phyloP scores from a whole-genome alignment of 92 coral and sea anemone genomes.

The Pocillopora grandis region DNA sequence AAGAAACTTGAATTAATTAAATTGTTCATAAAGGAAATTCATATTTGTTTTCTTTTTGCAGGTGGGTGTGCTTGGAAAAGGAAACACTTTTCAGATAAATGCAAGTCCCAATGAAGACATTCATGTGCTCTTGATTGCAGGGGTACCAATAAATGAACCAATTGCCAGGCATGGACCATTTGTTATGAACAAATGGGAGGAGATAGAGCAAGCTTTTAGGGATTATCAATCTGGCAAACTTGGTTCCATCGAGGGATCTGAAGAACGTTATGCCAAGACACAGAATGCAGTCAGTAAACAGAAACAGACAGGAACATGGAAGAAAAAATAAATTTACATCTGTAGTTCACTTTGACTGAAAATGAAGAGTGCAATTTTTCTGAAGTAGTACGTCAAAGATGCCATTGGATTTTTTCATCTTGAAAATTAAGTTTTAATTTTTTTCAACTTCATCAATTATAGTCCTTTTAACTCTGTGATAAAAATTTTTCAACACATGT shows the following conservation, averaged over 20 bases:
- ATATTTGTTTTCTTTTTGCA: background rate
- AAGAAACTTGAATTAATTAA: background rate
- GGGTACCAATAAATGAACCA: constrained; percentile 89
- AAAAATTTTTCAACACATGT: too few relatives aligned
- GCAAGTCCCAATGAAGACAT: constrained; percentile 71
- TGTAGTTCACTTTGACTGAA: background rate
- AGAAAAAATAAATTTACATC: constrained; percentile 26
- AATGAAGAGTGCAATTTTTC: too few relatives aligned
- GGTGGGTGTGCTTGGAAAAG: constrained; percentile 88
- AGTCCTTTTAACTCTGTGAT: too few relatives aligned
- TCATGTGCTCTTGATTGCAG: constrained; percentile 93
- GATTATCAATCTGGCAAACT: constrained; percentile 83
- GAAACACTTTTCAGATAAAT: constrained; percentile 66
- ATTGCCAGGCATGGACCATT: constrained; percentile 92
- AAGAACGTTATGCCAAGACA: constrained; percentile 90
- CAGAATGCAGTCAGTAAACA: constrained; percentile 76
- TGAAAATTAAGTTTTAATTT: too few relatives aligned
- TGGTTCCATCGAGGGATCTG: constrained; percentile 89
- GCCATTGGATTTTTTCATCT: too few relatives aligned
- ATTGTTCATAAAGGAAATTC: background rate
- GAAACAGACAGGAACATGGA: constrained; percentile 83
- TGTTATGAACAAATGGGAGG: constrained; percentile 97
- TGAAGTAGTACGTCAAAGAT: too few relatives aligned
- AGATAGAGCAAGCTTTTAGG: constrained; percentile 76
- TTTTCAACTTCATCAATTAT: too few relatives aligned